phyloP scores from a whole-genome alignment of 2,888 invertebrate species.

The Cremastobaeus sp. region DNA sequence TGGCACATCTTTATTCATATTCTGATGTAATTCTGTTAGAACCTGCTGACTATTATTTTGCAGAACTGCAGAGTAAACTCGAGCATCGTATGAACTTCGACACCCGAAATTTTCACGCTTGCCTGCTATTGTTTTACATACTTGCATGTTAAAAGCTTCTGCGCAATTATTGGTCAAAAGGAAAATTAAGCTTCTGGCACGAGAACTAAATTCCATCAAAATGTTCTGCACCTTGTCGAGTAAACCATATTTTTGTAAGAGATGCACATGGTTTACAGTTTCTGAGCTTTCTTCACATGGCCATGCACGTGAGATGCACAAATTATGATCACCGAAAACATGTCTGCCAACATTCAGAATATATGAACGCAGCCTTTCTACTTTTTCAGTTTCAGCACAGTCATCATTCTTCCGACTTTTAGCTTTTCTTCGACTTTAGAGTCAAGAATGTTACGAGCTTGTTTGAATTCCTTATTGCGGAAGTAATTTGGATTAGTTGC shows the following conservation, averaged over 20 bases:
- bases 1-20: background rate
- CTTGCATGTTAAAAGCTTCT: constrained; percentile 16
- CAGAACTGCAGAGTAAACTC: background rate
- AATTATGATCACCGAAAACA: background rate
- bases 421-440: background rate
- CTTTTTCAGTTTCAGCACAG: background rate
- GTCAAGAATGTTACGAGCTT: background rate
- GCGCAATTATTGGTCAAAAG: constrained; percentile 17
- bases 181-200: background rate
- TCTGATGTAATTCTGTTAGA: background rate
- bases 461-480: background rate
- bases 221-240: background rate
- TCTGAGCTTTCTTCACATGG: background rate
- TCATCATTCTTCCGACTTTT: background rate
- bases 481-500: background rate
- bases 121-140: constrained; percentile 25
- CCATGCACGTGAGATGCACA: too few relatives aligned
- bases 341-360: background rate
- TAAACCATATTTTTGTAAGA: background rate
- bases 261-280: background rate
- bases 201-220: background rate
- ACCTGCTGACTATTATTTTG: background rate
- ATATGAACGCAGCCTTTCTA: background rate
- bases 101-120: constrained; percentile 22
- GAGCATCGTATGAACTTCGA: background rate